Percentiles rank a stretch among this genome's conserved stretches.
Evolutionary conservation across 2,888 invertebrate species (phyloP).

Genomic region (Pherbina coryleti): DNA sequence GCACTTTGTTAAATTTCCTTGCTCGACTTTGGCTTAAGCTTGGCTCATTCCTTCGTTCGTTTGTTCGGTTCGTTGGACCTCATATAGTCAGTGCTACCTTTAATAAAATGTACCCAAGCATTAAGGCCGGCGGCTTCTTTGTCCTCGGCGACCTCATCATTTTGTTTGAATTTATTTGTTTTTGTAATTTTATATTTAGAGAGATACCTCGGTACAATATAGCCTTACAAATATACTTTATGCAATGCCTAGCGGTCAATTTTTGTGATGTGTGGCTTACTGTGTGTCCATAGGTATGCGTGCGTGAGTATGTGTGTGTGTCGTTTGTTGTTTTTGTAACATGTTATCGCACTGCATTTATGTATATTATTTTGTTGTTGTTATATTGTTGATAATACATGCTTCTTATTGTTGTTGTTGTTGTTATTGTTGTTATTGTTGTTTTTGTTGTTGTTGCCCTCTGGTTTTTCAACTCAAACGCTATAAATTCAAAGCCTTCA

Average conservation of each 20-base stretch:
- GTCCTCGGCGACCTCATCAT: conserved; percentile 9
- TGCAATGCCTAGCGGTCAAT: conserved; percentile 8
- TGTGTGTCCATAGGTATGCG: neutral
- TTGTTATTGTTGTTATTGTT: neutral
- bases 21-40: too few species aligned
- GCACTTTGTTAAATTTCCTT: neutral
- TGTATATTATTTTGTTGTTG: neutral
- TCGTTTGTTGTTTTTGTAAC: neutral
- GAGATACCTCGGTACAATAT: neutral
- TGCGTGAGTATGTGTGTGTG: neutral
- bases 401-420: neutral
- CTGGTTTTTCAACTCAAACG: neutral
- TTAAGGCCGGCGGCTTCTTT: neutral
- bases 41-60: too few species aligned
- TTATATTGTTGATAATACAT: neutral
- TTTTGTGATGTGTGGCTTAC: neutral
- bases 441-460: neutral
- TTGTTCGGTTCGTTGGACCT: neutral
- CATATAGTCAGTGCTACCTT: neutral
- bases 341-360: conserved; percentile 1
- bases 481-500: neutral
- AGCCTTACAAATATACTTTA: neutral
- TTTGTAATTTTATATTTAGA: neutral
- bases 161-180: conserved; percentile 16
- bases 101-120: neutral